Conservation (phyloP, 2,113 vertebrate species). For the Ailuropoda melanoleuca region DNA sequence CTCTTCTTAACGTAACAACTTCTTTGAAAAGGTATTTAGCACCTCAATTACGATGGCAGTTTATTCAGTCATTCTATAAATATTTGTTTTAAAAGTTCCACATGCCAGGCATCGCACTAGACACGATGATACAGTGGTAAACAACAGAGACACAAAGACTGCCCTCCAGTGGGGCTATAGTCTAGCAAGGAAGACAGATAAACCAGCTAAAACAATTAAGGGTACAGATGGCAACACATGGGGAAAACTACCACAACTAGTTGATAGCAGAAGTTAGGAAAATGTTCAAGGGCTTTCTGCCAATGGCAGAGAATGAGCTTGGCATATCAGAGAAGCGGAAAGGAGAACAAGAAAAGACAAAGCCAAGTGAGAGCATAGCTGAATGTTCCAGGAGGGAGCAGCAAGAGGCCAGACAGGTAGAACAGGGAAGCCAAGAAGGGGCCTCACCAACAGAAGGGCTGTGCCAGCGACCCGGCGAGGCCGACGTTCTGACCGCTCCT, state of each 20-base stretch:
- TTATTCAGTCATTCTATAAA: not conserved
- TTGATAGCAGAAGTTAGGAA: not conserved
- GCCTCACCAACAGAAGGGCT: not conserved
- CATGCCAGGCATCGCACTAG: not conserved
- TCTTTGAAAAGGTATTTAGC: not conserved
- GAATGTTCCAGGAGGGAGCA: not conserved
- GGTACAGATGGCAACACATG: not conserved
- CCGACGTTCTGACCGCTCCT: not conserved
- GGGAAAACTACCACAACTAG: not conserved
- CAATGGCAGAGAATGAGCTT: constrained; percentile 41
- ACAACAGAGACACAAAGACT: not conserved
- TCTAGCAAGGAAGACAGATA: not conserved
- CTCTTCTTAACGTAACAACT: not conserved
- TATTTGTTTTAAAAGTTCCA: not conserved
- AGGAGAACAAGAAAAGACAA: not conserved
- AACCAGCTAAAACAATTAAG: not conserved
- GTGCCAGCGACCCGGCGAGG: fast-evolving
- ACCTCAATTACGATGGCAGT: not conserved
- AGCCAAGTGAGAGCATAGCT: not conserved
- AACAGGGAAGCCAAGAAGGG: not conserved
- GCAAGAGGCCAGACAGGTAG: not conserved
- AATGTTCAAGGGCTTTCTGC: not conserved
- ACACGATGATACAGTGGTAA: not conserved
- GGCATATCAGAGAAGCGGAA: not conserved
- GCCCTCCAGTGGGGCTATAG: not conserved